These are phyloP conservation scores for Phalera bucephala DNA, from an alignment of 2,888 invertebrate genomes.

Conservation along the genomic window DNA sequence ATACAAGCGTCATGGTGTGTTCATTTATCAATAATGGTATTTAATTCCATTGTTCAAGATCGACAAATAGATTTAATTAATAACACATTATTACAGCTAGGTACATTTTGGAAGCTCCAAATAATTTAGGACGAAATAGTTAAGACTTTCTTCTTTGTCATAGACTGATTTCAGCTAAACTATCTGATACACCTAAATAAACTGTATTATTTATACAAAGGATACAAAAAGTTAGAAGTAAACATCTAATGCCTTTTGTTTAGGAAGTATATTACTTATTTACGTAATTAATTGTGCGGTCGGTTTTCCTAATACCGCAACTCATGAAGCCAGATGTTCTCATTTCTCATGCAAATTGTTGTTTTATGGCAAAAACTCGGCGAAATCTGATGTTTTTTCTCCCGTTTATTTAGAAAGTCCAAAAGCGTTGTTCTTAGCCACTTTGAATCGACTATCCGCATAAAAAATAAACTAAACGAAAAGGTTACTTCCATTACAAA, in stretches of 20 bases:
- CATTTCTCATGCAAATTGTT: slow-evolving; percentile 64
- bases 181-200: no score
- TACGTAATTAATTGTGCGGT: slow-evolving; percentile 35
- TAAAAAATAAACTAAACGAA: neutral
- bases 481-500: neutral
- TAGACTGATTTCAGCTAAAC: no score
- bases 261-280: neutral
- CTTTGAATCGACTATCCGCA: slow-evolving; percentile 8
- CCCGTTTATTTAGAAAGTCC: slow-evolving; percentile 27
- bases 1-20: no score
- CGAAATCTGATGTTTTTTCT: slow-evolving; percentile 39
- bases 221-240: neutral
- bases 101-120: no score
- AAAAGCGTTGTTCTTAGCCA: slow-evolving; percentile 14
- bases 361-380: slow-evolving; percentile 56
- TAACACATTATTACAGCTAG: no score
- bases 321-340: slow-evolving; percentile 53
- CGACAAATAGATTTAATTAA: no score
- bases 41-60: no score
- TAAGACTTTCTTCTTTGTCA: no score
- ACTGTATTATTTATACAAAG: no score
- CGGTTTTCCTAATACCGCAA: slow-evolving; percentile 36
- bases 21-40: no score
- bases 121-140: no score
- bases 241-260: neutral